Evolutionary conservation across 2,888 invertebrate genomes (phyloP).

Genomic region (Coenonympha arcania): DNA sequence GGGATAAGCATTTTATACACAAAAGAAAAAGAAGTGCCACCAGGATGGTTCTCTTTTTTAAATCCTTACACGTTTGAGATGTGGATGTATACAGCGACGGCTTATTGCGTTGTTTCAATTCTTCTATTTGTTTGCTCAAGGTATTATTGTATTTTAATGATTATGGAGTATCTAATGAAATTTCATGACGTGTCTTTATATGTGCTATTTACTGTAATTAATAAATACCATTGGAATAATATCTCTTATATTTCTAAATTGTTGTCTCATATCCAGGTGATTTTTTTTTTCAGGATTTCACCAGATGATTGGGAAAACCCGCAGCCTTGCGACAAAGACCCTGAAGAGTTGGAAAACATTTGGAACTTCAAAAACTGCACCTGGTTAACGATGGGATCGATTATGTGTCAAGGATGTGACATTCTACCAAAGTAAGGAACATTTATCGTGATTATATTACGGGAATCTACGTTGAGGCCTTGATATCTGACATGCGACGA

Average conservation of each 20-base stretch:
- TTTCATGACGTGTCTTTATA: too few relatives aligned
- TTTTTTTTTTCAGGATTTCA: conserved; percentile 38
- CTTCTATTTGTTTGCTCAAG: conserved; percentile 86
- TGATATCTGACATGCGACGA: too few relatives aligned
- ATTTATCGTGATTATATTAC: too few relatives aligned
- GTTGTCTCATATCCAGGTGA: background rate
- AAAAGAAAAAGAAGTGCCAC: conserved; percentile 82
- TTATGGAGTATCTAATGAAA: too few relatives aligned
- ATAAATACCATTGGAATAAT: too few relatives aligned
- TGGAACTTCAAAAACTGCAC: conserved; percentile 90
- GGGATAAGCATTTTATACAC: conserved; percentile 91
- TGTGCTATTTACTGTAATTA: too few relatives aligned
- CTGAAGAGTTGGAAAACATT: conserved; percentile 90
- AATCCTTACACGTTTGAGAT: conserved; percentile 88
- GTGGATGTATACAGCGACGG: conserved; percentile 90
- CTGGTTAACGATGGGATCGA: conserved; percentile 93
- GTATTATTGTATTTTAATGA: conserved; percentile 31
- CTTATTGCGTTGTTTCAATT: conserved; percentile 87
- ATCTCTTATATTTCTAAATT: background rate
- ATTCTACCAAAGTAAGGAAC: conserved; percentile 86
- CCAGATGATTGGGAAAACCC: conserved; percentile 96
- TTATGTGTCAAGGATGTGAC: conserved; percentile 95
- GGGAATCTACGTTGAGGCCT: too few relatives aligned
- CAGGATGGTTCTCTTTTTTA: conserved; percentile 89
- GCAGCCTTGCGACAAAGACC: conserved; percentile 88